These are phyloP conservation scores for Peromyscus eremicus DNA, from an alignment of 2,797 vertebrate genomes.

Conservation along the genomic window DNA sequence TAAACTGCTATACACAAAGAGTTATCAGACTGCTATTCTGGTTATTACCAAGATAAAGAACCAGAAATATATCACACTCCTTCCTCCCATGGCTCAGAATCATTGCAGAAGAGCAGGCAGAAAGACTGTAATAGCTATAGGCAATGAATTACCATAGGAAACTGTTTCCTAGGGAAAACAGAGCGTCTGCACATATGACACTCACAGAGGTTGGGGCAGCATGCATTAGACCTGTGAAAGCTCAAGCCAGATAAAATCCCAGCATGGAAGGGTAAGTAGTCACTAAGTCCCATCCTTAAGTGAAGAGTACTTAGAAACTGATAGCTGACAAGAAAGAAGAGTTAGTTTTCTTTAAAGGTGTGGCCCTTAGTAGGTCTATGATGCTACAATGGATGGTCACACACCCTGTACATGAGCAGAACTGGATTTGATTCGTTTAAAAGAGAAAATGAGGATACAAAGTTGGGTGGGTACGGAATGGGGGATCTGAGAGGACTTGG, in stretches of 20 bases:
- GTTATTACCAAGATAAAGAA: slow-evolving; percentile 52
- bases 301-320: too few relatives aligned
- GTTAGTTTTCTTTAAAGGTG: not conserved
- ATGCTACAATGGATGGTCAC: not conserved
- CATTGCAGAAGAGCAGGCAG: not conserved
- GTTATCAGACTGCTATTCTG: slow-evolving; percentile 14
- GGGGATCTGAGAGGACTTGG: not conserved
- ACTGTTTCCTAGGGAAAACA: not conserved
- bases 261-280: not conserved
- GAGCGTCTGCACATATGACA: not conserved
- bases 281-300: too few relatives aligned
- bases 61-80: not conserved
- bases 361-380: not conserved
- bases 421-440: not conserved
- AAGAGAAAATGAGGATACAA: not conserved
- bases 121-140: not conserved
- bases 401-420: not conserved
- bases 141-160: not conserved
- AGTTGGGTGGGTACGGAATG: not conserved
- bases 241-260: not conserved
- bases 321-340: not conserved
- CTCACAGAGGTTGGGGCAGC: not conserved
- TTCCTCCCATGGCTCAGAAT: too few relatives aligned
- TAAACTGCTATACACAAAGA: slow-evolving; percentile 46
- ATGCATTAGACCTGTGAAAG: not conserved